Conservation (phyloP, 2,888 invertebrate genomes). For the Acrobasis repandana region DNA sequence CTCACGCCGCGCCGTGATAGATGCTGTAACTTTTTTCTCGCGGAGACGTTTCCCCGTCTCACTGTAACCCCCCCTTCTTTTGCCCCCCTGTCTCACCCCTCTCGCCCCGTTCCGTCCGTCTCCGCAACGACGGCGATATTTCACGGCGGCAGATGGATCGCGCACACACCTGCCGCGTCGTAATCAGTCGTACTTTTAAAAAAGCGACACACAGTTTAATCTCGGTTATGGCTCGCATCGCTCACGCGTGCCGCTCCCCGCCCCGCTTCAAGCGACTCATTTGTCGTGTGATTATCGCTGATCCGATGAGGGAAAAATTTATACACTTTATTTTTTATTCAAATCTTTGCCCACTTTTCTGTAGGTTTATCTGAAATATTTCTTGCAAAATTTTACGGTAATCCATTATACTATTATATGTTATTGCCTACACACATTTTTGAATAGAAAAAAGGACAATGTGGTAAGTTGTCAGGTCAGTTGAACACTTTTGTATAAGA, state of each 20-base stretch:
- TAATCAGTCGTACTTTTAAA: conserved; percentile 21
- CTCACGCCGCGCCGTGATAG: conserved; percentile 13
- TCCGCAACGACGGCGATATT: conserved; percentile 17
- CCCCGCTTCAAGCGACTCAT: conserved; percentile 10
- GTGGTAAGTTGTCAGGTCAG: too few relatives aligned
- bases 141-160: conserved; percentile 21
- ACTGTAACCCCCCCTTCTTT: conserved; percentile 2
- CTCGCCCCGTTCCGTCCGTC: conserved; percentile 7
- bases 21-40: conserved; percentile 17
- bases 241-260: conserved; percentile 18
- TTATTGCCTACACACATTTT: too few relatives aligned
- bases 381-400: too few relatives aligned
- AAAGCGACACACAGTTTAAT: conserved; percentile 22
- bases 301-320: conserved; percentile 8
- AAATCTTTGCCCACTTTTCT: not conserved
- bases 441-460: too few relatives aligned
- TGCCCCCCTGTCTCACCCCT: not conserved
- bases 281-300: conserved; percentile 13
- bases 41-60: conserved; percentile 16
- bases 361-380: not conserved
- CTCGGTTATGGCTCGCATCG: conserved; percentile 20
- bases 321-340: not conserved
- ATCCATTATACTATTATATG: too few relatives aligned
- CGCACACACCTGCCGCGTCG: conserved; percentile 20
- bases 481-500: too few relatives aligned